phyloP scores from a whole-genome alignment of 2,113 vertebrate species.

The Tachysurus vachellii region DNA sequence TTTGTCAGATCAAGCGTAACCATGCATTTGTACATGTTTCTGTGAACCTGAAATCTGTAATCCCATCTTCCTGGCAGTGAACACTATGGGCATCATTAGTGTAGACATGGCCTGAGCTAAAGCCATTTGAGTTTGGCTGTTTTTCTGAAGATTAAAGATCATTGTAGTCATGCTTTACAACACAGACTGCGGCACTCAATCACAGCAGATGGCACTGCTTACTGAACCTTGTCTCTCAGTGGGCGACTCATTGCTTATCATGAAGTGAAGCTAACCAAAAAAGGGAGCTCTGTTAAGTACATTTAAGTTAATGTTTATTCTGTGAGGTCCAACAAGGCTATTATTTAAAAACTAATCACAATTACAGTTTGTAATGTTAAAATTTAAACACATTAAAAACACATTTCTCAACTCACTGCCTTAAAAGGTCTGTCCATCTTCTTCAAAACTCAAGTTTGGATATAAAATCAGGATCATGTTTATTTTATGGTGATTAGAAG shows the following conservation, averaged over 20 bases:
- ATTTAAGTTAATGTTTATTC: slow-evolving; percentile 5
- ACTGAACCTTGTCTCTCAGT: slow-evolving; percentile 57
- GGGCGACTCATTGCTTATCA: slow-evolving; percentile 55
- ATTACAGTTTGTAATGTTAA: not conserved
- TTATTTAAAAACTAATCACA: not conserved
- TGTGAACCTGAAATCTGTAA: not conserved
- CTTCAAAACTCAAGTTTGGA: not conserved
- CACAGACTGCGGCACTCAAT: slow-evolving; percentile 7
- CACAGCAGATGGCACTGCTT: slow-evolving; percentile 59
- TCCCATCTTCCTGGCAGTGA: not conserved
- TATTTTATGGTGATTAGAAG: slow-evolving; percentile 64
- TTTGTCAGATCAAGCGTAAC: not conserved
- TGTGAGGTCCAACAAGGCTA: not conserved
- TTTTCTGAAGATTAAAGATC: slow-evolving; percentile 32
- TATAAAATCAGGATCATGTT: not conserved
- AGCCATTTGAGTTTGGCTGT: not conserved
- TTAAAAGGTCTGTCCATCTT: not conserved
- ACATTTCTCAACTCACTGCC: not conserved
- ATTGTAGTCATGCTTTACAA: slow-evolving; percentile 24
- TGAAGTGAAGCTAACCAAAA: slow-evolving; percentile 36
- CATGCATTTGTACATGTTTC: not conserved
- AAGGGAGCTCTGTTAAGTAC: not conserved
- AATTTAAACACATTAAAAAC: not conserved
- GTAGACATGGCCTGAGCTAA: not conserved
- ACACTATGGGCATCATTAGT: not conserved